phyloP scores from a whole-genome alignment of 1,140 invertebrate genomes.

The Antheraea pernyi region DNA sequence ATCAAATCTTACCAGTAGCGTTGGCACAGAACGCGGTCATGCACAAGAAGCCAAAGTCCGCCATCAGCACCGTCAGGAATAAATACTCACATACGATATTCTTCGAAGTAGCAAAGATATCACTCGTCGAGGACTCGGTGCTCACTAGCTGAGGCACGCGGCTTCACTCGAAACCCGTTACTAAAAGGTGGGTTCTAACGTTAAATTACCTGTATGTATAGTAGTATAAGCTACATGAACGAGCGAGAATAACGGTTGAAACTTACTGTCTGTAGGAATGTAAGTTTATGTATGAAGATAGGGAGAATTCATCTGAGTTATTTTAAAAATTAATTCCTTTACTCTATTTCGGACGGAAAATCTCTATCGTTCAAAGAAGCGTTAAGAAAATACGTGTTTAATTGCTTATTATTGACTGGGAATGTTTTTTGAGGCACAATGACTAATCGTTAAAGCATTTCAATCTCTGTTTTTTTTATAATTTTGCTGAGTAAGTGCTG shows the following conservation, averaged over 20 bases:
- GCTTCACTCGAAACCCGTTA: slow-evolving; percentile 15
- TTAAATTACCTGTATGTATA: slow-evolving; percentile 18
- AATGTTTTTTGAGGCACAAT: no score
- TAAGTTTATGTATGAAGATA: no score
- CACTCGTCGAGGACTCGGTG: slow-evolving; percentile 77
- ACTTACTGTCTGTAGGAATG: no score
- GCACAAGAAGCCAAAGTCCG: slow-evolving; percentile 85
- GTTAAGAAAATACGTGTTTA: no score
- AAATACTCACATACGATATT: slow-evolving; percentile 98
- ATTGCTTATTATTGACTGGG: no score
- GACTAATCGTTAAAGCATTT: no score
- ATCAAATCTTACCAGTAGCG: slow-evolving; percentile 87
- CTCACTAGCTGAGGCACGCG: slow-evolving; percentile 49
- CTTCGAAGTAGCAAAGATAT: slow-evolving; percentile 89
- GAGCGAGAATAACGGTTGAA: slow-evolving; percentile 3
- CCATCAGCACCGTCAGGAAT: slow-evolving; percentile 91
- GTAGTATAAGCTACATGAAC: slow-evolving; percentile 4
- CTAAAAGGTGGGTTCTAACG: slow-evolving; percentile 51
- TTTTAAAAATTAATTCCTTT: no score
- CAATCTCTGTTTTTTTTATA: no score
- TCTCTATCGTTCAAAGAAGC: no score
- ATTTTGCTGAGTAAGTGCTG: no score
- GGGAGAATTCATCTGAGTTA: no score
- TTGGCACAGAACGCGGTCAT: slow-evolving; percentile 88
- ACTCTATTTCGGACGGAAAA: no score